Conservation (phyloP, 2,797 vertebrate genomes). For the Chelonia mydas region DNA sequence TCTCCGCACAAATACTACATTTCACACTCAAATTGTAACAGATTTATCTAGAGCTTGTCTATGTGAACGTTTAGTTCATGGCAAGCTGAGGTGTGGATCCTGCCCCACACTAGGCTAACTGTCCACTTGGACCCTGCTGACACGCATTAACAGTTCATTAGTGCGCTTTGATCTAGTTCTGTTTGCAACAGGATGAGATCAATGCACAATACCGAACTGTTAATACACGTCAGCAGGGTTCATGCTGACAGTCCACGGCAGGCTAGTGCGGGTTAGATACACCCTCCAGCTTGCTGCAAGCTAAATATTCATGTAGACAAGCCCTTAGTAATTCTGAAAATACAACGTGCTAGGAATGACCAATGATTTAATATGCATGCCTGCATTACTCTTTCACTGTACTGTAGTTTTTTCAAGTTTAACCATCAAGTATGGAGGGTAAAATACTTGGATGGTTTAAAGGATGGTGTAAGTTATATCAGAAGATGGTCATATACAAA, state of each 20-base stretch:
- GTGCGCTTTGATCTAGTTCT: background rate
- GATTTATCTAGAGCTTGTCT: background rate
- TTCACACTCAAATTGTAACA: background rate
- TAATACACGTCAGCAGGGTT: background rate
- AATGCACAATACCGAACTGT: background rate
- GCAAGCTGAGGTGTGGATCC: background rate
- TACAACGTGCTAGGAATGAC: background rate
- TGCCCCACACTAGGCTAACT: background rate
- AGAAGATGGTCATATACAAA: background rate
- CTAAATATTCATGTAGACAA: background rate
- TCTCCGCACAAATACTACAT: no score
- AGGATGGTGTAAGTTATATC: background rate
- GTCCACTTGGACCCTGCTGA: background rate
- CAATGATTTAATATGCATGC: background rate
- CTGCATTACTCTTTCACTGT: background rate
- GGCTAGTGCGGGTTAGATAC: background rate
- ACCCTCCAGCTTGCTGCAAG: no score
- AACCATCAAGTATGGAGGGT: background rate
- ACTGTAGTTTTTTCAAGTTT: background rate
- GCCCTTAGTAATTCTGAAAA: background rate
- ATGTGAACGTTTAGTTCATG: background rate
- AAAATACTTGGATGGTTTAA: background rate
- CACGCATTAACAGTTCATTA: background rate
- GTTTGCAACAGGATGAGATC: background rate
- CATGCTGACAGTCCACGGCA: background rate